A percentile compares a stretch with the other conserved stretches of the same genome.
These are phyloP conservation scores for Chrysodeixis includens DNA, from an alignment of 2,888 invertebrate genomes.

Conservation along the genomic window DNA sequence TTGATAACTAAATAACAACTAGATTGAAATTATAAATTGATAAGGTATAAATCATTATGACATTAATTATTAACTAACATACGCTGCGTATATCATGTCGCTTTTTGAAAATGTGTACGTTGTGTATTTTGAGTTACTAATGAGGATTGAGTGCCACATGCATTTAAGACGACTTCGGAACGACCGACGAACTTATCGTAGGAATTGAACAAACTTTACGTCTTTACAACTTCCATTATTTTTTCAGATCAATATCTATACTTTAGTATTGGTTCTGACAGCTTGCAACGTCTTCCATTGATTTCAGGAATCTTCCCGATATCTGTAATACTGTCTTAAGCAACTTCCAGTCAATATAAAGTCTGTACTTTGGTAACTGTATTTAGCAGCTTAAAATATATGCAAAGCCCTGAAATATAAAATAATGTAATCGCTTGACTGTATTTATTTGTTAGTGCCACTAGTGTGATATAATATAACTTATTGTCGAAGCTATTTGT, in stretches of 20 bases:
- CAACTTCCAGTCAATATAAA: conserved; percentile 23
- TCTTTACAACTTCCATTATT: neutral
- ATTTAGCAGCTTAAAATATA: conserved; percentile 43
- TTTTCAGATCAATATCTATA: neutral
- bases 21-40: conserved; percentile 83
- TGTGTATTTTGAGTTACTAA: conserved; percentile 42
- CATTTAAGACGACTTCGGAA: conserved; percentile 48
- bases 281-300: conserved; percentile 41
- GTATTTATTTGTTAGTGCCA: conserved; percentile 45
- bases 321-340: conserved; percentile 6
- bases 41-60: conserved; percentile 76
- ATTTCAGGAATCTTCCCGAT: conserved; percentile 23
- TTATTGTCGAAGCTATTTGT: conserved; percentile 57
- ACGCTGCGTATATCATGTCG: conserved; percentile 40
- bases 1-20: conserved; percentile 87
- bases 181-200: conserved; percentile 22
- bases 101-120: conserved; percentile 50
- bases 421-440: conserved; percentile 43
- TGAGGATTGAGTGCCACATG: conserved; percentile 33
- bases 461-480: conserved; percentile 36
- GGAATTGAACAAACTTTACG: conserved; percentile 25
- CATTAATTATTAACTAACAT: conserved; percentile 64
- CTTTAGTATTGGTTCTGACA: conserved; percentile 20
- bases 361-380: conserved; percentile 37
- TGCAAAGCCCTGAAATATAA: conserved; percentile 35